These are phyloP conservation scores for Oophaga sylvatica DNA, from an alignment of 2,797 vertebrate genomes.

Conservation along the genomic window DNA sequence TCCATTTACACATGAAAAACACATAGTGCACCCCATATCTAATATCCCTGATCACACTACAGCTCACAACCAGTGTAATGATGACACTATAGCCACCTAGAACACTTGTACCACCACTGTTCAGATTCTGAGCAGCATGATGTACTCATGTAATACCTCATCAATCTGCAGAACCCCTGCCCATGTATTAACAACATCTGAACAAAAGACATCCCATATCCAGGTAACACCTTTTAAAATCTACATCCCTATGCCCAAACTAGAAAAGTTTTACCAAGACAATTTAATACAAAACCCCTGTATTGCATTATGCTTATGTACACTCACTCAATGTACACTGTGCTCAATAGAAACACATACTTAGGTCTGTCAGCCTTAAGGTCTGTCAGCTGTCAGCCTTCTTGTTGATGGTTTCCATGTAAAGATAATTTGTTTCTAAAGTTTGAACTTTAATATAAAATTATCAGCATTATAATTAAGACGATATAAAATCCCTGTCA, in stretches of 20 bases:
- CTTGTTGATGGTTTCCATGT: no score
- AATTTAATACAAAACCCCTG: no score
- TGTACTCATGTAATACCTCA: background rate
- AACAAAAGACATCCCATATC: background rate
- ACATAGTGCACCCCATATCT: no score
- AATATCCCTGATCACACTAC: background rate
- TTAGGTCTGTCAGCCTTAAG: no score
- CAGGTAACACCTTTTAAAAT: background rate
- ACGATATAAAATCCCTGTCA: background rate
- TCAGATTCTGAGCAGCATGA: no score
- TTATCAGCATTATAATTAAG: background rate
- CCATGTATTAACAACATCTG: background rate
- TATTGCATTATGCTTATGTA: background rate
- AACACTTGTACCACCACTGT: no score
- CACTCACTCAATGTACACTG: background rate
- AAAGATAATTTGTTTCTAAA: background rate
- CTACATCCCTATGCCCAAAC: background rate
- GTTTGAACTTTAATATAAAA: background rate
- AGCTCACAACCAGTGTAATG: background rate
- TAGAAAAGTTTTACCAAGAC: no score
- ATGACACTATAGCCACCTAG: no score
- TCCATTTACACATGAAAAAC: no score
- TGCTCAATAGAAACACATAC: background rate
- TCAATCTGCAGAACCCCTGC: background rate
- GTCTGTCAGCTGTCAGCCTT: no score